Evolutionary conservation across 2,888 invertebrate species (phyloP).

Genomic region (Heliconius ethilla): DNA sequence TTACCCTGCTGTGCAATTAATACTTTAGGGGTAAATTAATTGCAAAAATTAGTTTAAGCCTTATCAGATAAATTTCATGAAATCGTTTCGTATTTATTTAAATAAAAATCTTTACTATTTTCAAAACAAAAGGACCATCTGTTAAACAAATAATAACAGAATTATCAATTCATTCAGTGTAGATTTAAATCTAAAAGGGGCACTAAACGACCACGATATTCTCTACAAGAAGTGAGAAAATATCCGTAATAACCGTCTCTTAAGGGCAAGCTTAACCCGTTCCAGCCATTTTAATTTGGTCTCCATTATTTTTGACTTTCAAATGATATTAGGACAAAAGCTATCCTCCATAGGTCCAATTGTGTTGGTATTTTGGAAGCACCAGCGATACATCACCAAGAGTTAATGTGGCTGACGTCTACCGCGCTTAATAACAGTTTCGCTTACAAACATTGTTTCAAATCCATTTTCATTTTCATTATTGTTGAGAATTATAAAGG

Average conservation of each 20-base stretch:
- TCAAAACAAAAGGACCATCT: background rate
- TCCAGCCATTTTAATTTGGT: slow-evolving; percentile 21
- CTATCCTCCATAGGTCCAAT: background rate
- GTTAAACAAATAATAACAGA: slow-evolving; percentile 9
- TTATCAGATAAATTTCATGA: background rate
- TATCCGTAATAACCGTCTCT: slow-evolving; percentile 23
- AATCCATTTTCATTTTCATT: slow-evolving; percentile 48
- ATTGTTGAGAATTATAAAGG: slow-evolving; percentile 45
- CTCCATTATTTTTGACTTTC: slow-evolving; percentile 23
- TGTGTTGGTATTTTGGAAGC: slow-evolving; percentile 25
- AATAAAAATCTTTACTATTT: background rate
- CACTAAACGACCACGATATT: slow-evolving; percentile 19
- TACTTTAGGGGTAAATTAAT: too few relatives aligned
- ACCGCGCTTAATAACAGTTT: slow-evolving; percentile 45
- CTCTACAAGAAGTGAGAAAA: slow-evolving; percentile 25
- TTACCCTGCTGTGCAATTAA: too few relatives aligned
- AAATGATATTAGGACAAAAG: slow-evolving; percentile 22
- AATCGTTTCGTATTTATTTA: background rate
- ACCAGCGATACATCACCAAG: slow-evolving; percentile 35
- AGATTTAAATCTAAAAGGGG: slow-evolving; percentile 31
- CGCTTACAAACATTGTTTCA: slow-evolving; percentile 50
- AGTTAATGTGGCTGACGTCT: slow-evolving; percentile 34
- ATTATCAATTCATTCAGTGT: slow-evolving; percentile 9
- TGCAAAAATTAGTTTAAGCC: background rate
- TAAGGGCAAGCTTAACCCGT: slow-evolving; percentile 32